Evolutionary conservation across 2,113 vertebrate species (phyloP), one percentile per base, ranked within the genome.

Genomic region (Corythornis vintsioides): DNA sequence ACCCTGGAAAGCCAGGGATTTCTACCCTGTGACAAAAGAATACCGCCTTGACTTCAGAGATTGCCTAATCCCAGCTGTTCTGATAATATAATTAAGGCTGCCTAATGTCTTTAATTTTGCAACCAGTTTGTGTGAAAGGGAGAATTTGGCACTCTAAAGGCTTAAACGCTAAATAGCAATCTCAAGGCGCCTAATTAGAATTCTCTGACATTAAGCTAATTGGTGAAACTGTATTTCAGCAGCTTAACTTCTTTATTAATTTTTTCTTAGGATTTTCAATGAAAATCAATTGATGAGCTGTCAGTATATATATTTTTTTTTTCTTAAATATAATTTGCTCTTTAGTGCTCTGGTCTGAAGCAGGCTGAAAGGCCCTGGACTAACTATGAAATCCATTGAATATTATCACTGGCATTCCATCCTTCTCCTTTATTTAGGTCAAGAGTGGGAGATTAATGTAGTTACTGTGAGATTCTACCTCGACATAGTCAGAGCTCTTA

Each of bases 121-220:
- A 98, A 98, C 98, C 98, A 98, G 98, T 98, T 98, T 98, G 97
- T 98, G 98, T 98, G 98, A 98, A 98, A 98, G 97, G 97, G 97
- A 98, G 98, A 98, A 98, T 98, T 98, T 98, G 98, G 98, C 97
- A 98, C 98, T 98, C 98, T 97, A 98, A 98, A 98, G 98, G 98
- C 98, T 98, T 98, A 97, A 98, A 98, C 96, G 93, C 98, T 98
- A 98, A 98, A 98, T 98, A 98, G 97, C 98, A 99, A 98, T 99
- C 98, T 99, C 98, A 98, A 98, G 98, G 97, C 97, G 40, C 98
- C 98, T 99, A 99, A 99, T 99, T 99, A 99, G 98, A 98, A 98
- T 99, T 99, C 98, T 98, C 98, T 99, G 99, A 99, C 99, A 99
- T 99, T 99, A 98, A 99, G 98, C 98, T 99, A 99, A 99, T 99